Evolutionary conservation across 2,113 vertebrate genomes (phyloP), one percentile per base, ranked within the genome.

Genomic region (Leptosomus discolor): DNA sequence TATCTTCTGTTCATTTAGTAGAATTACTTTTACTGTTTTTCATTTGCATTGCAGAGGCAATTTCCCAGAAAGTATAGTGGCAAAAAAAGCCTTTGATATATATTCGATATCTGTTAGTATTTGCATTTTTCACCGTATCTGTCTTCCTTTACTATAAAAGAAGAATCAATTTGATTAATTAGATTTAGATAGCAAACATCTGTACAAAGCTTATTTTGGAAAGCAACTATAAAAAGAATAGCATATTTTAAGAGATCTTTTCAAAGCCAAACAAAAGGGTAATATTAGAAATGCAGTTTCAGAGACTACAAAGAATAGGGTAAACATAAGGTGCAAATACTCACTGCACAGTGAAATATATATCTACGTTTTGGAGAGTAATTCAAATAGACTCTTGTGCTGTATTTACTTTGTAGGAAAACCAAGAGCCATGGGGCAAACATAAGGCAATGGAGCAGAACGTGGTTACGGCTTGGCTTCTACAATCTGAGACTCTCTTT

Each of bases 111-210:
- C 27, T 70, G 34, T 88, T 79, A 71, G 32, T 39, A 92, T 88
- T 94, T 89, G 50, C 85, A 75, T 95, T 97, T 90, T 65, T 87
- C 51, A 50, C 71, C 34, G 73, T 81, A 67, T 95, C 87, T 97
- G 65, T 92, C 80, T 92, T 91, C 54, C 30, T 67, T 56, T 67
- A 71, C n/a, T 73, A 91, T 69, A 92, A 85, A 76, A 90, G 67
- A 95, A 91, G 39, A 92, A 85, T 95, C 26, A 77, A 64, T 79
- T 85, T 85, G 71, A 96, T 86, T 85, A 94, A 94, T 85, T 88
- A 32, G 54, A 70, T 93, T 77, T 78, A 63, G 86, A 85, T 78
- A 85, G 46, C 13, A 70, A 93, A 92, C 83, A 22, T 67, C 56
- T 70, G 14, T 63, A 81, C 71, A 75, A 69, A 75, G 22, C 12